These are phyloP conservation scores for Sylvilagus floridanus DNA, from an alignment of 2,797 vertebrate genomes.

Conservation along the genomic window DNA sequence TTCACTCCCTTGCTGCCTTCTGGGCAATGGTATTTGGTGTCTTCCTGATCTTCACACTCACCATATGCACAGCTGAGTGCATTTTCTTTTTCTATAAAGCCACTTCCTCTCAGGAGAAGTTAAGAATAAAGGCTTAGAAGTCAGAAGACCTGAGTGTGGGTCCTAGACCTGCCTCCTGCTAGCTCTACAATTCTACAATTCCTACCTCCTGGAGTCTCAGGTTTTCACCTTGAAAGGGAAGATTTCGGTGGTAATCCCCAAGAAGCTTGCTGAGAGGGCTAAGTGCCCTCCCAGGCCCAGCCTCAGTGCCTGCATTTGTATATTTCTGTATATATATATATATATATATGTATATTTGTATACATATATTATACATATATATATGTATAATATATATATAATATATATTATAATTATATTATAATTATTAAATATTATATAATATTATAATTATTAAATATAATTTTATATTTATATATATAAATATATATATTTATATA, in stretches of 20 bases:
- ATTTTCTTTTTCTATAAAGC: background rate
- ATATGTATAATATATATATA: too few relatives aligned
- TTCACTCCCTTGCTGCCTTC: background rate
- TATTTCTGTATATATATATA: too few relatives aligned
- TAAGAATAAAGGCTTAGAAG: background rate
- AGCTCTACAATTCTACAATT: background rate
- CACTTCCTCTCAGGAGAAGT: background rate
- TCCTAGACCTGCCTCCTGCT: background rate
- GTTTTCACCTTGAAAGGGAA: background rate
- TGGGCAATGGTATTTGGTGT: background rate
- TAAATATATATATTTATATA: too few relatives aligned
- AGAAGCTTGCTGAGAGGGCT: background rate
- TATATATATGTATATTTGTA: too few relatives aligned
- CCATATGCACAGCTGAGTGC: background rate
- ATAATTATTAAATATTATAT: too few relatives aligned
- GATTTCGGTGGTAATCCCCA: background rate
- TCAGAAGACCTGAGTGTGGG: background rate
- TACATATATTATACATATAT: too few relatives aligned
- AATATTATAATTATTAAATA: too few relatives aligned
- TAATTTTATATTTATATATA: too few relatives aligned
- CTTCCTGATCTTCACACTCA: background rate
- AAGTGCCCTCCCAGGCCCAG: background rate
- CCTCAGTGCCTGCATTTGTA: fast-evolving
- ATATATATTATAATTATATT: too few relatives aligned
- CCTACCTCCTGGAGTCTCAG: background rate